Evolutionary conservation across 2,888 invertebrate genomes (phyloP).

Genomic region (Chloroclystis v-ata): DNA sequence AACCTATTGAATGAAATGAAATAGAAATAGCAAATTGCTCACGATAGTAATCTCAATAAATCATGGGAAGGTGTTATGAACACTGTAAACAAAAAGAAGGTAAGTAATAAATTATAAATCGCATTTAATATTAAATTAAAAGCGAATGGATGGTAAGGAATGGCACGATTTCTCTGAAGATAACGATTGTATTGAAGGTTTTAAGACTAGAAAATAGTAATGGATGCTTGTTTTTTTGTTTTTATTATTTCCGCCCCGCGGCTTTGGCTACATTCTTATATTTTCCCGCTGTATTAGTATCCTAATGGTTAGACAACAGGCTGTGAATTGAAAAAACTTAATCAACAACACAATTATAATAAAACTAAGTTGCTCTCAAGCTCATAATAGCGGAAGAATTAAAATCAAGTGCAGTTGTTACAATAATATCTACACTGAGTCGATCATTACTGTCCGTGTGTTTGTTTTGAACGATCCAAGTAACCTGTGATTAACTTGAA

Average conservation of each 20-base stretch:
- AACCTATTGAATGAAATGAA: slow-evolving; percentile 41
- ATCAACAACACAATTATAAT: too few relatives aligned
- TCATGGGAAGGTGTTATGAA: slow-evolving; percentile 47
- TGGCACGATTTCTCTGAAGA: slow-evolving; percentile 35
- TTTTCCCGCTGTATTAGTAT: too few relatives aligned
- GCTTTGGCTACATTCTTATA: too few relatives aligned
- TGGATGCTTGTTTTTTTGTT: too few relatives aligned
- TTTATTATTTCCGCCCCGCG: too few relatives aligned
- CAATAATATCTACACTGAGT: slow-evolving; percentile 23
- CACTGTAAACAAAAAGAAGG: slow-evolving; percentile 22
- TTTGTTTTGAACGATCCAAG: slow-evolving; percentile 59
- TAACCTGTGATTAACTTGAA: slow-evolving; percentile 52
- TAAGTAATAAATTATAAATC: slow-evolving; percentile 21
- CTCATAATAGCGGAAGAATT: slow-evolving; percentile 16
- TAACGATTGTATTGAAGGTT: slow-evolving; percentile 2
- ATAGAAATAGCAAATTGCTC: slow-evolving; percentile 47
- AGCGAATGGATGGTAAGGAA: slow-evolving; percentile 22
- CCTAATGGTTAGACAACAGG: too few relatives aligned
- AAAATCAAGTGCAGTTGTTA: slow-evolving; percentile 19
- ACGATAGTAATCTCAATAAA: slow-evolving; percentile 75
- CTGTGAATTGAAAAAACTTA: too few relatives aligned
- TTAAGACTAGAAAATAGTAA: too few relatives aligned
- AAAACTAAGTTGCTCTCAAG: slow-evolving; percentile 13
- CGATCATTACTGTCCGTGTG: slow-evolving; percentile 51
- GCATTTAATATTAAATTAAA: slow-evolving; percentile 27